Percentiles rank a stretch among this genome's conserved stretches.
These are phyloP conservation scores for Lethenteron camtschaticum DNA, from an alignment of 2,113 vertebrate genomes.

Conservation along the genomic window DNA sequence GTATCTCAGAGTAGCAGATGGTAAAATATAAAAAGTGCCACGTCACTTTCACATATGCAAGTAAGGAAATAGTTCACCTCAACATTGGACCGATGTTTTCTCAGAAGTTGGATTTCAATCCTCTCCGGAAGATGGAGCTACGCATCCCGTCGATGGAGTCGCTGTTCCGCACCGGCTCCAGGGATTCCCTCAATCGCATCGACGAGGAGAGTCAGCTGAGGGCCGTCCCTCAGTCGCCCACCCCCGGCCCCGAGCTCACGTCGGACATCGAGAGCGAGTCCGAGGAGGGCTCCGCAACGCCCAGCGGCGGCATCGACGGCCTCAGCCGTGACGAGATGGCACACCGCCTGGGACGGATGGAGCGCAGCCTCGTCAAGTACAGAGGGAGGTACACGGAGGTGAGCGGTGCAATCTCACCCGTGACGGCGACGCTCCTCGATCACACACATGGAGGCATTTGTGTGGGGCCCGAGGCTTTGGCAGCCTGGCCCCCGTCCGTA, in stretches of 20 bases:
- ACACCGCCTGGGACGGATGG: slow-evolving; percentile 40
- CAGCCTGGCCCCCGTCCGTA: neutral
- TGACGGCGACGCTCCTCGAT: neutral
- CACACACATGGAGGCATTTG: neutral
- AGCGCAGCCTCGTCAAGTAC: slow-evolving; percentile 52
- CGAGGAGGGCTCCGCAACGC: slow-evolving; percentile 26
- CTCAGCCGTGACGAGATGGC: slow-evolving; percentile 54
- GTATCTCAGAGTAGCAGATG: too few relatives aligned
- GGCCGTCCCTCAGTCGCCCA: slow-evolving; percentile 8
- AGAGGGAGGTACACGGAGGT: slow-evolving; percentile 74
- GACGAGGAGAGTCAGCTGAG: slow-evolving; percentile 25
- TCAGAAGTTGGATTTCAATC: too few relatives aligned
- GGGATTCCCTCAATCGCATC: slow-evolving; percentile 49
- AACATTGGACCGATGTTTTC: too few relatives aligned
- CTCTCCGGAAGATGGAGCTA: slow-evolving; percentile 15
- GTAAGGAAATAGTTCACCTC: too few relatives aligned
- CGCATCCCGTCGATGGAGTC: slow-evolving; percentile 57
- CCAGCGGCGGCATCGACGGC: slow-evolving; percentile 23
- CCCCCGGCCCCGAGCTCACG: slow-evolving; percentile 34
- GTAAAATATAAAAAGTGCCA: too few relatives aligned
- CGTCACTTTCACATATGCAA: too few relatives aligned
- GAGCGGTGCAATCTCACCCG: slow-evolving; percentile 9
- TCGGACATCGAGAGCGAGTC: slow-evolving; percentile 79
- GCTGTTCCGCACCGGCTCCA: slow-evolving; percentile 45
- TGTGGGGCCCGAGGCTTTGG: neutral